Conservation (phyloP, 2,113 vertebrate species). For the Falco punctatus region DNA sequence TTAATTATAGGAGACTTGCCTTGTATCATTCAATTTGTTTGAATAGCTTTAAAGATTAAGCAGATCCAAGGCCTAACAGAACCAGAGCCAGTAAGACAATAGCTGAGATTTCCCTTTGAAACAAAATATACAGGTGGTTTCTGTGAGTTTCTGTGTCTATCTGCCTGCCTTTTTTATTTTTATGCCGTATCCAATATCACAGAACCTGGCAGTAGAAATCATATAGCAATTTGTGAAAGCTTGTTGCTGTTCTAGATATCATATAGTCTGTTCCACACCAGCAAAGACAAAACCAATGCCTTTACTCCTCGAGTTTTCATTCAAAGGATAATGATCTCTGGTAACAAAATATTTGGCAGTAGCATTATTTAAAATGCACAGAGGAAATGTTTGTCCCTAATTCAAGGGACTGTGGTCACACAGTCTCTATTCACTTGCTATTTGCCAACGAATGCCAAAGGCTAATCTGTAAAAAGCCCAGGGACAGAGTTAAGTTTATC, state of each 20-base stretch:
- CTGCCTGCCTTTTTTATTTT: slow-evolving; percentile 70
- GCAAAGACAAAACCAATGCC: slow-evolving; percentile 65
- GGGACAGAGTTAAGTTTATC: slow-evolving; percentile 21
- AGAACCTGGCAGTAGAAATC: slow-evolving; percentile 70
- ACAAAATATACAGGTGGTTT: slow-evolving; percentile 79
- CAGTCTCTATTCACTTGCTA: slow-evolving; percentile 55
- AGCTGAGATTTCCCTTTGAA: slow-evolving; percentile 78
- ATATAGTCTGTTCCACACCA: slow-evolving; percentile 64
- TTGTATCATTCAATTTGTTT: slow-evolving; percentile 54
- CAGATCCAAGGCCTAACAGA: slow-evolving; percentile 66
- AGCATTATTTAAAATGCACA: slow-evolving; percentile 66
- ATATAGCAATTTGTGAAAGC: slow-evolving; percentile 57
- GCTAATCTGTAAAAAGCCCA: slow-evolving; percentile 5
- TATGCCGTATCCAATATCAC: slow-evolving; percentile 74
- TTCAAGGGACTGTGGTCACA: slow-evolving; percentile 60
- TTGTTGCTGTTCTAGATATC: slow-evolving; percentile 59
- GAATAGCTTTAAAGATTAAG: slow-evolving; percentile 71
- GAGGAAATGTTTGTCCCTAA: slow-evolving; percentile 71
- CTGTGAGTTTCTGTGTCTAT: slow-evolving; percentile 68
- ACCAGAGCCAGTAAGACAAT: slow-evolving; percentile 68
- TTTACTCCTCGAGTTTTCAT: slow-evolving; percentile 43
- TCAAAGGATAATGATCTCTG: slow-evolving; percentile 57
- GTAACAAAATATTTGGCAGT: slow-evolving; percentile 69
- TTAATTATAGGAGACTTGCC: slow-evolving; percentile 55
- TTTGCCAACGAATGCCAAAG: slow-evolving; percentile 31